These are phyloP conservation scores for Pseudomyrmex cubaensis DNA, from an alignment of 1,140 invertebrate species.

Conservation along the genomic window DNA sequence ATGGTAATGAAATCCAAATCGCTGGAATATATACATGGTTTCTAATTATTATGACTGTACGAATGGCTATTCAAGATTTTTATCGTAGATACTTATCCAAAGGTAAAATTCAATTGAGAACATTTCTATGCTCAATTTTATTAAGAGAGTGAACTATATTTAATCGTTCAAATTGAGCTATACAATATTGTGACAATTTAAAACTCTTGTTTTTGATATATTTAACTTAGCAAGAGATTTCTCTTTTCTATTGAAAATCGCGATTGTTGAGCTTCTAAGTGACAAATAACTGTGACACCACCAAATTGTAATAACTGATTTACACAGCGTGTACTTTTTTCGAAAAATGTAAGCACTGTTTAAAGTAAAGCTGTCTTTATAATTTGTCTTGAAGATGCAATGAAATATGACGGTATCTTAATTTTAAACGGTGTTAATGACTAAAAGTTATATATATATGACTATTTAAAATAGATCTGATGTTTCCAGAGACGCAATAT, in stretches of 20 bases:
- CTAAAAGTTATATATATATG: too few species aligned
- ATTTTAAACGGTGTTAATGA: too few species aligned
- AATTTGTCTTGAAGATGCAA: background rate
- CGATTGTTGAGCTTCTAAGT: background rate
- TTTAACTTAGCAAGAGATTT: conserved; percentile 17
- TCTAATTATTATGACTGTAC: conserved; percentile 5
- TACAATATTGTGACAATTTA: conserved; percentile 4
- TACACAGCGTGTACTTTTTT: background rate
- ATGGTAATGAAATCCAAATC: conserved; percentile 62
- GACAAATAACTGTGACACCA: background rate
- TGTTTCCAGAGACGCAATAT: conserved; percentile 4
- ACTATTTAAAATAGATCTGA: background rate
- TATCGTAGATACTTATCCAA: background rate
- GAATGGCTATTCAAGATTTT: background rate
- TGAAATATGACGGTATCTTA: too few species aligned
- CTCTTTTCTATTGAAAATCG: background rate
- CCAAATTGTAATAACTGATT: background rate
- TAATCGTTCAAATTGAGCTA: background rate
- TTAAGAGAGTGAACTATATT: background rate
- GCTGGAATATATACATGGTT: conserved; percentile 21
- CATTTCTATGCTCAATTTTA: background rate
- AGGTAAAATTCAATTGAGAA: background rate
- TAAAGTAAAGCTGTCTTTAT: background rate
- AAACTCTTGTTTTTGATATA: background rate
- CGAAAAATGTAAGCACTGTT: background rate